Base-by-base conservation (phyloP, 2,888 invertebrate genomes). In the Aspidiotus rigidus region DNA sequence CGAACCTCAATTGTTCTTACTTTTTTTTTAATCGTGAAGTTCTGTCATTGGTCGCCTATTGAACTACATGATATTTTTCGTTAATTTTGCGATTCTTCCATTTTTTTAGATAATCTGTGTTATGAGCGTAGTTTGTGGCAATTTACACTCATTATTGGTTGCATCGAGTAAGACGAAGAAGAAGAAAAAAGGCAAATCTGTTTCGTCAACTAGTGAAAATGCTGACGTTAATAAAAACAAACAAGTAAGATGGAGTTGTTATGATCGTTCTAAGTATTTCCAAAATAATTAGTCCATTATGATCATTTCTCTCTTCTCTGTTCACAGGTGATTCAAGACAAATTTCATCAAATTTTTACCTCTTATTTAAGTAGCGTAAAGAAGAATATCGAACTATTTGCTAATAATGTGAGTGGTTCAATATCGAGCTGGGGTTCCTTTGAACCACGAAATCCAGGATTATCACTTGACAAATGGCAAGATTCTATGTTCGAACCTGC, bases 91-190 rank as follows among this genome's bases (percentile, higher is more conserved):
- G 11, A 60, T 39, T 9, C 2, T 39, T 9, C 15, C 53, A 28
- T 8, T 49, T 28, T 60, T 9, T 53, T 16, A 67, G 67, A 60
- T 60, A 8, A 57, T 67, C 9, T 67, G 67, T 42, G 16, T 67
- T 17, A 28, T 67, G 57, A 60, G 59, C 49, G 60, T 67, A 9
- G 53, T 67, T 40, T 67, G 67, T 49, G 67, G 67, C 15, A 67
- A 67, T 59, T 9, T 67, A 15, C 60, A 59, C 49, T 42, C 67
- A 11, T 39, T 60, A n/a, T 11, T 67, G 28, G 40, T 59, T 10
- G 44, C 59, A n/a, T 67, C 67, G 13, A 67, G 42, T 11, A 59
- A 59, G 57, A 67, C 42, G 57, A 41, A 44, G 15, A 67, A 67
- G 40, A 67, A 67, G 59, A 67, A 67, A 28, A 67, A 67, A 60